Conservation (phyloP, 1,140 invertebrate genomes). For the Cyrtorhinus lividipennis region DNA sequence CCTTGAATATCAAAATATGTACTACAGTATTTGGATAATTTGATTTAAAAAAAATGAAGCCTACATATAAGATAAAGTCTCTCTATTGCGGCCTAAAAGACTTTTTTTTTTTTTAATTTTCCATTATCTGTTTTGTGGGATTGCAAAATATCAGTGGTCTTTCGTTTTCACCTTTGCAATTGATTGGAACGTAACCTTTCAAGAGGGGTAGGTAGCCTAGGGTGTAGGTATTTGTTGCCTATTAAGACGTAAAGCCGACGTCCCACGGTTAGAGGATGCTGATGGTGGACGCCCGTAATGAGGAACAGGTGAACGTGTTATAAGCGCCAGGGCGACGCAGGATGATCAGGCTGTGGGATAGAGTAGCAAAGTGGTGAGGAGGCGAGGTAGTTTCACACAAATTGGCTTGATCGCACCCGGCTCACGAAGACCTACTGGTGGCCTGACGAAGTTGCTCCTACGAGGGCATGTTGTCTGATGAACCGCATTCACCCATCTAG, state of each 20-base stretch:
- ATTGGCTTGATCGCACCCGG: not conserved
- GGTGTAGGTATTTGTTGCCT: not conserved
- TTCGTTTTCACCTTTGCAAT: too few relatives aligned
- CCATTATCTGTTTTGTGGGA: too few relatives aligned
- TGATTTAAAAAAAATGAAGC: too few relatives aligned
- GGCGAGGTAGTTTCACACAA: not conserved
- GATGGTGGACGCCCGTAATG: not conserved
- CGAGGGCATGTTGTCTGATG: not conserved
- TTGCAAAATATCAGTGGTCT: too few relatives aligned
- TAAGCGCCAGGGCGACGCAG: not conserved
- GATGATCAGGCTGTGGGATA: not conserved
- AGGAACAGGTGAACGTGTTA: not conserved
- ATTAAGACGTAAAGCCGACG: not conserved
- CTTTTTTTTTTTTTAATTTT: too few relatives aligned
- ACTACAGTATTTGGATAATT: too few relatives aligned
- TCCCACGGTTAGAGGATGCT: not conserved
- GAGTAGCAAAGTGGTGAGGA: not conserved
- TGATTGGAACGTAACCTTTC: too few relatives aligned
- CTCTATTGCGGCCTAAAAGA: too few relatives aligned
- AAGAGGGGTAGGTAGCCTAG: too few relatives aligned
- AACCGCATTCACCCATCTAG: not conserved
- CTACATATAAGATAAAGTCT: too few relatives aligned
- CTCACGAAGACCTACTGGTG: not conserved
- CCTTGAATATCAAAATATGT: too few relatives aligned
- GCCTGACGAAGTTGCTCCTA: not conserved